These are phyloP conservation scores for Propithecus deckenii DNA, from an alignment of 2,797 vertebrate genomes.

Conservation along the genomic window DNA sequence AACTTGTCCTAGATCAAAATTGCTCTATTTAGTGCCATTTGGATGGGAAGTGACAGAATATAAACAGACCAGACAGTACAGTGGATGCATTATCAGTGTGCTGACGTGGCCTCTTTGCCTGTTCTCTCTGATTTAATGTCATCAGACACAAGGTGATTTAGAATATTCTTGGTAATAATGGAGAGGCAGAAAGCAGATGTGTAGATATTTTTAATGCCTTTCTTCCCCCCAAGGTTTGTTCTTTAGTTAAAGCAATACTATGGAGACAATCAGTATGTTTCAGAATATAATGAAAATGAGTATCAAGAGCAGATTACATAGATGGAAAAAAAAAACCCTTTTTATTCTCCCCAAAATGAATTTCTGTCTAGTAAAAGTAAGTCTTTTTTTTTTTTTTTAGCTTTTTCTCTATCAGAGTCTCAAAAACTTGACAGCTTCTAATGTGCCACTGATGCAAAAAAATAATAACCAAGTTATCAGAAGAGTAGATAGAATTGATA, in stretches of 20 bases:
- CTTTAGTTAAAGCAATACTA: conserved; percentile 68
- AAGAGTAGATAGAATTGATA: background rate
- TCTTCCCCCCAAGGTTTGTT: conserved; percentile 58
- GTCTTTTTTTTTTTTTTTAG: background rate
- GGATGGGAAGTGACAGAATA: conserved; percentile 58
- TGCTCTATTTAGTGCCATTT: conserved; percentile 48
- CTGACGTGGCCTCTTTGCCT: conserved; percentile 62
- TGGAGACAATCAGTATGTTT: conserved; percentile 67
- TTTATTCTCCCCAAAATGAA: conserved; percentile 51
- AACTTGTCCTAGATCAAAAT: conserved; percentile 60
- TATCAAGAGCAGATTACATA: conserved; percentile 65
- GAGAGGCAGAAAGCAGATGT: conserved; percentile 60
- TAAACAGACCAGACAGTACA: conserved; percentile 41
- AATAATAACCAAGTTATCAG: background rate
- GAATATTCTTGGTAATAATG: conserved; percentile 72
- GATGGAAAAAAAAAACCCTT: background rate
- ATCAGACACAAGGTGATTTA: conserved; percentile 78
- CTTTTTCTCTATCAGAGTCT: conserved; percentile 46
- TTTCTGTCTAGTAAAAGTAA: conserved; percentile 51
- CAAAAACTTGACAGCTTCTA: conserved; percentile 60
- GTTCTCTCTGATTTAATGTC: conserved; percentile 72
- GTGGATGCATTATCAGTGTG: conserved; percentile 25
- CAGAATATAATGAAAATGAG: conserved; percentile 75
- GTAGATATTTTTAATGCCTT: conserved; percentile 57
- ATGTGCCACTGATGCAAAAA: conserved; percentile 36